These are phyloP conservation scores for Sorex araneus DNA, from an alignment of 2,113 vertebrate species.

Conservation along the genomic window DNA sequence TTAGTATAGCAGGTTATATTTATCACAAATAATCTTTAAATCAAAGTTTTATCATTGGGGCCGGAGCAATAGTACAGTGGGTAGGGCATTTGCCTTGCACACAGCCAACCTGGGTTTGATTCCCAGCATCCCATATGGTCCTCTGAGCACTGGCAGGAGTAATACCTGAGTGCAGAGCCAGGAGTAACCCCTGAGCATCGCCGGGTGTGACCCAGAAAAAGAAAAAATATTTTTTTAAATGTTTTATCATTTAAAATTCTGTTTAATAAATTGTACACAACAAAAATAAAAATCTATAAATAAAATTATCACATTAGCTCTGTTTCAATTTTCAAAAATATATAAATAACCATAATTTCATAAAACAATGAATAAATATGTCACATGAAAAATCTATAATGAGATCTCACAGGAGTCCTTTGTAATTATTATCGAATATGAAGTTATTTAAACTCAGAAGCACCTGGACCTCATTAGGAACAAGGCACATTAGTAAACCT, in stretches of 20 bases:
- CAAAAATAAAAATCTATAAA: slow-evolving; percentile 39
- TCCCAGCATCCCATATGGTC: no score
- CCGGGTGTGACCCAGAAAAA: no score
- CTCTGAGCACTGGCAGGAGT: no score
- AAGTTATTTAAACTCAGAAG: background rate
- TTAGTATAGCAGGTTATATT: background rate
- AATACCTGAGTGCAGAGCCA: no score
- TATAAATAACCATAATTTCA: background rate
- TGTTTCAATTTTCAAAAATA: slow-evolving; percentile 28
- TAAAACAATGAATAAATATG: slow-evolving; percentile 19
- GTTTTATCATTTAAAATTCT: background rate
- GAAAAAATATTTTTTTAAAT: no score
- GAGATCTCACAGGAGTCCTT: background rate
- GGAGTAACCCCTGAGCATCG: no score
- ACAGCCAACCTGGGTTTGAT: no score
- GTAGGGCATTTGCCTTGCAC: no score
- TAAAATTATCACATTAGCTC: background rate
- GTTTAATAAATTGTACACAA: background rate
- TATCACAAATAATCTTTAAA: background rate
- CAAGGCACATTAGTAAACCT: background rate
- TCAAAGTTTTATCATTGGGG: background rate
- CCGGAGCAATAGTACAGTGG: no score
- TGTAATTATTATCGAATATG: background rate
- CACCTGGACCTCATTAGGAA: background rate
- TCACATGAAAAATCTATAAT: background rate